phyloP scores from a whole-genome alignment of 2,888 invertebrate species.

The Drosophila cognata region DNA sequence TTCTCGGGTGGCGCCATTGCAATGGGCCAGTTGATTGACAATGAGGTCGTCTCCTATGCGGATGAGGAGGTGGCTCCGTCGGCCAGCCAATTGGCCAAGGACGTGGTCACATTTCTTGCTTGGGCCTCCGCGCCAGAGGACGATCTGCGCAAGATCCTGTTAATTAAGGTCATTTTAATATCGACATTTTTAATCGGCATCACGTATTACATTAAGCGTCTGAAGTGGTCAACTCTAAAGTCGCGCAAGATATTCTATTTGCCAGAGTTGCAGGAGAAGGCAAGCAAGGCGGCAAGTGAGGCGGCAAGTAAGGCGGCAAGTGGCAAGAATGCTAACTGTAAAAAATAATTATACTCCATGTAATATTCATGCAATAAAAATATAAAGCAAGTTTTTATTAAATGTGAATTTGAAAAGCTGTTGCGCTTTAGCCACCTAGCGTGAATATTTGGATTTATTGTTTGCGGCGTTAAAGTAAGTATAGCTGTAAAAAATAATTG shows the following conservation, averaged over 20 bases:
- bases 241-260: constrained; percentile 92
- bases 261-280: constrained; percentile 85
- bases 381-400: not conserved
- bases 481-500: constrained; percentile 13
- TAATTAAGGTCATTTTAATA: constrained; percentile 90
- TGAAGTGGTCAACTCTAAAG: constrained; percentile 94
- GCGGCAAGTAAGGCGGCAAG: constrained; percentile 1
- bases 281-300: constrained; percentile 11
- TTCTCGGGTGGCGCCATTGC: constrained; percentile 98
- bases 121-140: constrained; percentile 97
- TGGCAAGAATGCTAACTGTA: not conserved
- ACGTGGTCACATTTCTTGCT: constrained; percentile 95
- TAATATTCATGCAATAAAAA: constrained; percentile 1
- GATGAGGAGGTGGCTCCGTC: constrained; percentile 97
- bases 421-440: not conserved
- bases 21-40: constrained; percentile 96
- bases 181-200: constrained; percentile 87
- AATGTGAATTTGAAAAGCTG: not conserved
- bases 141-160: constrained; percentile 93
- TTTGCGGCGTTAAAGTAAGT: constrained; percentile 1
- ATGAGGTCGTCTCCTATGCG: constrained; percentile 88
- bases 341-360: constrained; percentile 14
- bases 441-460: not conserved
- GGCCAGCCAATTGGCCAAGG: constrained; percentile 98
- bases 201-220: constrained; percentile 92